Percentiles rank a stretch among this genome's conserved stretches.
Conservation (phyloP, 2,888 invertebrate genomes). For the Caenorhabditis zanzibari region DNA sequence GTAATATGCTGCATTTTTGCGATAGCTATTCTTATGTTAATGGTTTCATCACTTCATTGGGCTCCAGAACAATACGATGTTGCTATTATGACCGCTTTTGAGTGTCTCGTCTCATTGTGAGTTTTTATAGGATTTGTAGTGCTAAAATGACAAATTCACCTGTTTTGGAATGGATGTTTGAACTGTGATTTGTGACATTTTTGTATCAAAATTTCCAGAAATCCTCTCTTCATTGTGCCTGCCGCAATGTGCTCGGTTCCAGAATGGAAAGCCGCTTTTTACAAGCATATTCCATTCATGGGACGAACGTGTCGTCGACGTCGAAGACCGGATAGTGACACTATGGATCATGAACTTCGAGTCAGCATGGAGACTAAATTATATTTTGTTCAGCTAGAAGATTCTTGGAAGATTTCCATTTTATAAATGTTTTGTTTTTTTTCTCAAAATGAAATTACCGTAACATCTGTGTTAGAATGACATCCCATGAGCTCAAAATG, state of each 20-base stretch:
- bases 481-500: too few relatives aligned
- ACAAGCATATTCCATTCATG: conserved; percentile 31
- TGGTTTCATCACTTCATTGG: neutral
- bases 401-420: conserved; percentile 34
- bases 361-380: conserved; percentile 44
- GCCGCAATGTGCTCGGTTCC: conserved; percentile 50
- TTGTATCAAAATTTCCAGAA: conserved; percentile 22
- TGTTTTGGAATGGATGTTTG: conserved; percentile 10
- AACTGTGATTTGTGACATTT: conserved; percentile 16
- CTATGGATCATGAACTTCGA: conserved; percentile 18
- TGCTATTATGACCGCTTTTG: conserved; percentile 39
- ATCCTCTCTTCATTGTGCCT: conserved; percentile 56
- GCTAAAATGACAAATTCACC: neutral
- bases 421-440: neutral
- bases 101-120: conserved; percentile 47
- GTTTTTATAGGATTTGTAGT: conserved; percentile 8
- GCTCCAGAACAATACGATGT: conserved; percentile 36
- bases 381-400: conserved; percentile 51
- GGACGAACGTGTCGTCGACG: conserved; percentile 6
- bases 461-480: too few relatives aligned
- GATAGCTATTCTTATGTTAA: conserved; percentile 18
- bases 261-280: conserved; percentile 51
- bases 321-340: conserved; percentile 20
- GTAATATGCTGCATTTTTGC: conserved; percentile 45
- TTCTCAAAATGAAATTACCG: too few relatives aligned